Conservation (phyloP, 2,113 vertebrate genomes). For the Salvelinus alpinus region DNA sequence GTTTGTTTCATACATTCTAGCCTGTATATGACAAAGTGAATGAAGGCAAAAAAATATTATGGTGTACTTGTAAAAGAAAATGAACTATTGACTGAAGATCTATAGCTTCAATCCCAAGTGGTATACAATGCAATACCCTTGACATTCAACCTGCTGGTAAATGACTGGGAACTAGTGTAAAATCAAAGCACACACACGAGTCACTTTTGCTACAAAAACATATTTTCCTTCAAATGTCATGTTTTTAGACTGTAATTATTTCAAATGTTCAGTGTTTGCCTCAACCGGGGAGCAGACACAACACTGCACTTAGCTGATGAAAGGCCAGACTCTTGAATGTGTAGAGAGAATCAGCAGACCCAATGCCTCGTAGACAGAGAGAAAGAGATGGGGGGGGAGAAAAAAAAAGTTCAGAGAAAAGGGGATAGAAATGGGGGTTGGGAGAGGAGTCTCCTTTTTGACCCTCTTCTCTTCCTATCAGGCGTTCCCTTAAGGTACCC, state of each 20-base stretch:
- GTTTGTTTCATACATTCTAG: slow-evolving; percentile 38
- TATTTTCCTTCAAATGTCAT: no score
- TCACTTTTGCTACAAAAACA: not conserved
- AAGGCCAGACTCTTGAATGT: not conserved
- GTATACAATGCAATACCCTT: not conserved
- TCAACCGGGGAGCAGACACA: not conserved
- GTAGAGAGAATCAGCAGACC: not conserved
- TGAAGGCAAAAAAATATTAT: not conserved
- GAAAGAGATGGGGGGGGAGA: not conserved
- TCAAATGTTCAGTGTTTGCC: not conserved
- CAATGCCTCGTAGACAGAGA: slow-evolving; percentile 19
- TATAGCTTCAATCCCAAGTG: no score
- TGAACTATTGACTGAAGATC: no score
- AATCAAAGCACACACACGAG: not conserved
- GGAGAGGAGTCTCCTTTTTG: slow-evolving; percentile 14
- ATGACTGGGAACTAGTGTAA: not conserved
- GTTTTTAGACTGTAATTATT: no score
- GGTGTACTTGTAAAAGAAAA: not conserved
- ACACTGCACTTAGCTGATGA: not conserved
- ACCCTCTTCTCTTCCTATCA: slow-evolving; percentile 55
- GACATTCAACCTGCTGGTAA: not conserved
- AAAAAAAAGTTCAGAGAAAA: slow-evolving; percentile 2
- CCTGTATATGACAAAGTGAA: slow-evolving; percentile 30
- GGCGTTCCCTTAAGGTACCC: slow-evolving; percentile 58
- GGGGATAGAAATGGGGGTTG: not conserved